Base-by-base conservation (phyloP, 1,140 invertebrate species). In the Propsilocerus akamusi region DNA sequence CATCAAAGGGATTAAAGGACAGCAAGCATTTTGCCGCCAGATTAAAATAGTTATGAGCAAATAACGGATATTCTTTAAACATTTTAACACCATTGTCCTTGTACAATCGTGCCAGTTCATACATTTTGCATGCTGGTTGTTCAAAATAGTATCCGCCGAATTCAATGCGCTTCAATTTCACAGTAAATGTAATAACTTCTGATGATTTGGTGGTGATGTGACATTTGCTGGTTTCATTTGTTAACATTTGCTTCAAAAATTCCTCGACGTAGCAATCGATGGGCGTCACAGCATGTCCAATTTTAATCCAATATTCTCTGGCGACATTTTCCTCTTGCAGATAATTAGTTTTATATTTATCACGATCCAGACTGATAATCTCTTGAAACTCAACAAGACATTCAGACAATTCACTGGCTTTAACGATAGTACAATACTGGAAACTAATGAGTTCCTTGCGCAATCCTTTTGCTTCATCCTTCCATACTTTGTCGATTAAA, bases 61-160 rank as follows among this genome's bases (percentile, higher is more conserved):
- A 65, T 46, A 54, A 54, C 0, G 63, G 62, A 55, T 62, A 59
- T 0, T 53, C n/a, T 51, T 65, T 65, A 24, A 61, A 65, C 54
- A 62, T 65, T 26, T 49, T 26, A 5, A 65, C 63, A 10, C 63
- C 63, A 8, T 62, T 61, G 26, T 62, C 57, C 7, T 64, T 64
- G 12, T 59, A 61, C 2, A 54, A 53, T 24, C 55, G 34, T 3
- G 63, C 56, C 30, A 61, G 24, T 1, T 53, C 50, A 47, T 57
- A 58, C 1, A 62, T 56, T 32, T 61, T 59, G 0, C 32, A 48
- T 5, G 57, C 60, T 12, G 25, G 53, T 4, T 61, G 24, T 25
- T 56, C 59, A n/a, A 57, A 59, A 32, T 64, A 51, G 12, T 59
- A 56, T 1, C 49, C 51, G 23, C 56, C 54, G 12, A 53, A 53